Conservation (phyloP, 2,888 invertebrate species). For the Pandemis corylana region DNA sequence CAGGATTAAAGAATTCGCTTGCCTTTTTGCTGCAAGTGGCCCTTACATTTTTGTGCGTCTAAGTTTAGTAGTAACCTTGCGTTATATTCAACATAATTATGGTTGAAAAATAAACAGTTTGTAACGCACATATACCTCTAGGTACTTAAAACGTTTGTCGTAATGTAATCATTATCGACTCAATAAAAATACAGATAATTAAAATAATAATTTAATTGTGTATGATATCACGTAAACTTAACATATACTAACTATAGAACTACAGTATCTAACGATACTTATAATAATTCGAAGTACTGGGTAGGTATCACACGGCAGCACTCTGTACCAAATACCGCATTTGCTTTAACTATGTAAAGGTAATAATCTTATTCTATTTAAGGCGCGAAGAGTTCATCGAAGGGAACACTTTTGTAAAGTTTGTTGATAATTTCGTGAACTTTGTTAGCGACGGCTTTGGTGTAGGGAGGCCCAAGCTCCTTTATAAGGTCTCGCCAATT, state of each 20-base stretch:
- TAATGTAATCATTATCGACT: background rate
- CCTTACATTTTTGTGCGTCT: too few relatives aligned
- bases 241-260: background rate
- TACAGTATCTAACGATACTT: background rate
- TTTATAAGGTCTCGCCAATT: constrained; percentile 49
- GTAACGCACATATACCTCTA: too few relatives aligned
- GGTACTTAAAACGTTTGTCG: too few relatives aligned
- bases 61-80: too few relatives aligned
- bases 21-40: too few relatives aligned
- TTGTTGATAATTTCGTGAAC: constrained; percentile 46
- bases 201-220: constrained; percentile 11
- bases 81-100: background rate
- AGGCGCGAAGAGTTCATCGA: constrained; percentile 42
- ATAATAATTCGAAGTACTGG: background rate
- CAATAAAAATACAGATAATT: constrained; percentile 6
- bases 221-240: constrained; percentile 15
- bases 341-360: too few relatives aligned
- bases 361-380: constrained; percentile 8
- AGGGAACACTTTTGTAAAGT: constrained; percentile 45
- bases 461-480: constrained; percentile 47
- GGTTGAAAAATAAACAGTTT: background rate
- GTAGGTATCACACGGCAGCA: background rate
- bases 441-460: constrained; percentile 42
- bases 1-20: too few relatives aligned
- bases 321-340: background rate